phyloP scores from a whole-genome alignment of 2,888 invertebrate genomes.

The Holacanthella duospinosa region DNA sequence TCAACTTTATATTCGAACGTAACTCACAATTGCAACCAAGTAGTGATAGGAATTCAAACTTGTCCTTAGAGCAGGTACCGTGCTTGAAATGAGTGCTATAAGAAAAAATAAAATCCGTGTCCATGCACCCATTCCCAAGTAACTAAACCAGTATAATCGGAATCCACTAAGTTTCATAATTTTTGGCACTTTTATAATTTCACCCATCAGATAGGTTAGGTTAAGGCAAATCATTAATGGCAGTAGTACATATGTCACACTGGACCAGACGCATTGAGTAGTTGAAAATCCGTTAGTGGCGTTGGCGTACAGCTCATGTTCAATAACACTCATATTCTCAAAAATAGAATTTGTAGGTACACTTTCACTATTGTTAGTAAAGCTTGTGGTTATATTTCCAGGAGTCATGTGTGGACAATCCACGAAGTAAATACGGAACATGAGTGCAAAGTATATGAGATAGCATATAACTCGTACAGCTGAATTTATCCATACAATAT shows the following conservation, averaged over 20 bases:
- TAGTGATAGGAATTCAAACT: background rate
- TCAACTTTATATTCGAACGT: too few relatives aligned
- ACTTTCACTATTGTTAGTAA: too few relatives aligned
- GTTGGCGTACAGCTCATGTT: too few relatives aligned
- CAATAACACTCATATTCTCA: too few relatives aligned
- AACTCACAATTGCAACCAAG: background rate
- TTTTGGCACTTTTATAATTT: background rate
- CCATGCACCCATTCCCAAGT: background rate
- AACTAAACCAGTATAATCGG: background rate
- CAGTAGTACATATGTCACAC: background rate
- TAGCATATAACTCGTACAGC: background rate
- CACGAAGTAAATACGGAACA: background rate
- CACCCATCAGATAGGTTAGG: background rate
- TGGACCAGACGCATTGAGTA: background rate
- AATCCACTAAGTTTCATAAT: background rate
- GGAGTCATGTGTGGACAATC: background rate
- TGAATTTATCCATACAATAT: background rate
- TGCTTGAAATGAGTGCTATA: background rate
- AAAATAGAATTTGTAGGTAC: too few relatives aligned
- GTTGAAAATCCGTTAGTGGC: too few relatives aligned
- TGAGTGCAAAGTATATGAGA: background rate
- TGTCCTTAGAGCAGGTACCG: background rate
- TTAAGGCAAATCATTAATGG: background rate
- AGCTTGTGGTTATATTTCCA: too few relatives aligned
- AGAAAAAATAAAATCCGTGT: background rate